Evolutionary conservation across 2,888 invertebrate species (phyloP).

Genomic region (Stratiomys singularior): DNA sequence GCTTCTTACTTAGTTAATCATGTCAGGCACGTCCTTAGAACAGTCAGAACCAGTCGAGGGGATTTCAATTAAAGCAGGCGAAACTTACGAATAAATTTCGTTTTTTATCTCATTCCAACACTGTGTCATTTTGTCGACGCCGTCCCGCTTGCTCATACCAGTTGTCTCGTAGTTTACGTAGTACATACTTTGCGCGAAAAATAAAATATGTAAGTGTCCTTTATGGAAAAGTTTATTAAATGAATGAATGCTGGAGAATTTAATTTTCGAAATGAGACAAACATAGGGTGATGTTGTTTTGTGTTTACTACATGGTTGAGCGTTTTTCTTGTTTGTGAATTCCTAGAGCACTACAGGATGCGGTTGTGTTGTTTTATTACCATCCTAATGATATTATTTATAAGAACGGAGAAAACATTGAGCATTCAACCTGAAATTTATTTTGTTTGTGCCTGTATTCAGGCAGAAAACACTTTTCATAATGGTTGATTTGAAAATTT

Average conservation of each 20-base stretch:
- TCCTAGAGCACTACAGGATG: background rate
- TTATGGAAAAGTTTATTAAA: background rate
- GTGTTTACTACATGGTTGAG: no score
- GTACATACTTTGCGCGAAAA: background rate
- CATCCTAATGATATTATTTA: no score
- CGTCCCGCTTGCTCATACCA: no score
- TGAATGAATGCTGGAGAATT: slow-evolving; percentile 1
- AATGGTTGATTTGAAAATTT: no score
- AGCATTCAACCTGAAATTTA: no score
- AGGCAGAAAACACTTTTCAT: no score
- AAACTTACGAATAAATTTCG: slow-evolving; percentile 14
- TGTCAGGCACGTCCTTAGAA: slow-evolving; percentile 14
- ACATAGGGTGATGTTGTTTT: background rate
- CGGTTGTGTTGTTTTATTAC: background rate
- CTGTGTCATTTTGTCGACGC: background rate
- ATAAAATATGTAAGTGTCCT: slow-evolving; percentile 8
- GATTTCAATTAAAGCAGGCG: slow-evolving; percentile 34
- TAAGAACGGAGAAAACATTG: no score
- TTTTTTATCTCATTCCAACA: background rate
- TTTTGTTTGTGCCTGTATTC: no score
- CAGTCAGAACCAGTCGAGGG: slow-evolving; percentile 10
- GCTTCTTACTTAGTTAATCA: slow-evolving; percentile 32
- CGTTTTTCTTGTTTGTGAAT: background rate
- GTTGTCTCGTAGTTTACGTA: background rate
- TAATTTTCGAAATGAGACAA: background rate